Evolutionary conservation across 2,797 vertebrate genomes (phyloP).

Genomic region (Rhabdophis nuchalis): DNA sequence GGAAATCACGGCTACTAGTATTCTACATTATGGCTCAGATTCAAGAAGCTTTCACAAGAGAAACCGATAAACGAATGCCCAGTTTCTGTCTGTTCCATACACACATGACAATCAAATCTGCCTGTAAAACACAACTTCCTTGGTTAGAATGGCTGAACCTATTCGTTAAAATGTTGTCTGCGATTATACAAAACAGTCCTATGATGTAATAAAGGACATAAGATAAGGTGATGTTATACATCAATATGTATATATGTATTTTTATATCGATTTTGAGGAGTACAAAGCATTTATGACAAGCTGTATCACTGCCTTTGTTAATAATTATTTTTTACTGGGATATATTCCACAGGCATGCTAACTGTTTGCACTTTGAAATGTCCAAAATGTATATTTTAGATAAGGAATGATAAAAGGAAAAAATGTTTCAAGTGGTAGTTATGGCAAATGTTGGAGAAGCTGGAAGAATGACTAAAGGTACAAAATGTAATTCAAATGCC

Average conservation of each 20-base stretch:
- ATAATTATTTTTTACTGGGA: slow-evolving; percentile 85
- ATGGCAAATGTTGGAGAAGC: slow-evolving; percentile 66
- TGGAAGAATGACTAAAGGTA: slow-evolving; percentile 48
- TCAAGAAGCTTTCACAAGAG: slow-evolving; percentile 61
- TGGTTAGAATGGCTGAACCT: slow-evolving; percentile 63
- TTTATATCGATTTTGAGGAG: slow-evolving; percentile 80
- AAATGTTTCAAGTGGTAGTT: slow-evolving; percentile 69
- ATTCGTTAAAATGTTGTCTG: slow-evolving; percentile 70
- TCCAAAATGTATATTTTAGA: slow-evolving; percentile 80
- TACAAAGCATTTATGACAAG: slow-evolving; percentile 82
- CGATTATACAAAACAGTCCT: slow-evolving; percentile 77
- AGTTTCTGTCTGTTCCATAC: slow-evolving; percentile 44
- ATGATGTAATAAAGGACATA: slow-evolving; percentile 75
- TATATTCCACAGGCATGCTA: slow-evolving; percentile 84
- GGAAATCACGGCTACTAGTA: slow-evolving; percentile 47
- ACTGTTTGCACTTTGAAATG: slow-evolving; percentile 95
- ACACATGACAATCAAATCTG: slow-evolving; percentile 73
- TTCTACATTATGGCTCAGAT: slow-evolving; percentile 60
- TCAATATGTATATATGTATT: slow-evolving; percentile 85
- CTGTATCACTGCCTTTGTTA: slow-evolving; percentile 92
- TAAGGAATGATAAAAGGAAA: slow-evolving; percentile 75
- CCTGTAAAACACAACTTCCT: slow-evolving; percentile 64
- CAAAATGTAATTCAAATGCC: slow-evolving; percentile 64
- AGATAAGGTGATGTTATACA: slow-evolving; percentile 88
- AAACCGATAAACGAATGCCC: slow-evolving; percentile 34